phyloP scores from a whole-genome alignment of 92 coral and sea anemone genomes.

The Zoanthus solanderi region DNA sequence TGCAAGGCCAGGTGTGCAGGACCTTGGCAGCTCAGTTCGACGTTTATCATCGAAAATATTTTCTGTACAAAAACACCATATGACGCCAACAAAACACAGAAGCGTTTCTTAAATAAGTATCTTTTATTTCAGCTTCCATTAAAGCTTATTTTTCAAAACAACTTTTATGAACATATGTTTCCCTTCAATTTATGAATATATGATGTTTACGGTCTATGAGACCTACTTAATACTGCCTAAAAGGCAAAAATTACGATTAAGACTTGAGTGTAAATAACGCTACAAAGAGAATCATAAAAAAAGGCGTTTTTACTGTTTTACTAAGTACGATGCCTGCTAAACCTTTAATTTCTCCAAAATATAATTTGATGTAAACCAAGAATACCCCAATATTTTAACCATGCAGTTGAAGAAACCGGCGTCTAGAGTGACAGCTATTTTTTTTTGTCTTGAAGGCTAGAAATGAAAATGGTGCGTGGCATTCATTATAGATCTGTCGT shows the following conservation, averaged over 20 bases:
- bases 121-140: not conserved
- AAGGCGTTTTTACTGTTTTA: not conserved
- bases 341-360: not conserved
- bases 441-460: too few relatives aligned
- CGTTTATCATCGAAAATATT: not conserved
- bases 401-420: too few relatives aligned
- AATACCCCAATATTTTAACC: too few relatives aligned
- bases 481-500: too few relatives aligned
- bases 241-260: slow-evolving; percentile 45
- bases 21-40: too few relatives aligned
- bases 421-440: too few relatives aligned
- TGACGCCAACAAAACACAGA: not conserved
- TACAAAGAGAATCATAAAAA: not conserved
- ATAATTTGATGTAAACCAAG: too few relatives aligned
- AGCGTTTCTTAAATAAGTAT: not conserved
- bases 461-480: too few relatives aligned
- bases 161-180: not conserved
- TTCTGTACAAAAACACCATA: not conserved
- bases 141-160: not conserved
- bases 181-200: not conserved
- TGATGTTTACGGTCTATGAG: slow-evolving; percentile 24
- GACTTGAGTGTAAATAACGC: not conserved
- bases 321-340: not conserved
- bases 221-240: slow-evolving; percentile 49
- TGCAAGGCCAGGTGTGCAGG: too few relatives aligned